Base-by-base conservation (phyloP, 2,113 vertebrate species). In the Saccopteryx bilineata region DNA sequence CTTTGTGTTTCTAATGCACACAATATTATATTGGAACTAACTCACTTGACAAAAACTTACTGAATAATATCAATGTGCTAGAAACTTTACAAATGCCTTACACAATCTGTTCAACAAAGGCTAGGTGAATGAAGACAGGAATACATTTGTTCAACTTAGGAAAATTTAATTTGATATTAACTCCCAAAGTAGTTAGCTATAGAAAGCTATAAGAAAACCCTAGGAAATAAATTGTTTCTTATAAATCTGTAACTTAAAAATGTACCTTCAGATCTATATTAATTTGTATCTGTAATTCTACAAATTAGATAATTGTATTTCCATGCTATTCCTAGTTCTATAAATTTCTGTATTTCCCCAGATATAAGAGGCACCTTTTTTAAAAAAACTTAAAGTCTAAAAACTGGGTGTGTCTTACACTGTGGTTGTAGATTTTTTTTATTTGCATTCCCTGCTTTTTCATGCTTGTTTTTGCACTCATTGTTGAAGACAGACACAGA, bases 141-240 rank as follows among this genome's bases (percentile, higher is more conserved):
- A 69, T 88, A 26, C 23, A 80, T 28, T 50, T 93, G 28, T 83
- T 60, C 61, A 39, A 79, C 74, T 92, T 87, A 50, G 83, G 18
- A 39, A 92, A 92, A 94, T 76, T 39, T 80, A 14, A 31, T 54
- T 54, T 58, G 80, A 78, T 26, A 60, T 69, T 66, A 90, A 78
- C 18, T 89, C 24, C 72, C 63, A 56, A 88, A 88, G n/a, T 88
- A 93, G 87, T 75, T 84, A n/a, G 33, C 63, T 87, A 95, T 2
- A 68, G 33, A 90, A 46, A 81, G 11, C 26, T 74, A 1, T 60
- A 89, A 76, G 18, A 75, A 92, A 93, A 88, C 71, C 17, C 28
- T 54, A 74, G 52, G 31, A 83, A 84, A 92, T 85, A 75, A 84
- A 79, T n/a, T 85, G 39, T 11, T 52, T 28, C 23, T 81, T 76